Conservation (phyloP, 2,113 vertebrate species). For the Takifugu flavidus region DNA sequence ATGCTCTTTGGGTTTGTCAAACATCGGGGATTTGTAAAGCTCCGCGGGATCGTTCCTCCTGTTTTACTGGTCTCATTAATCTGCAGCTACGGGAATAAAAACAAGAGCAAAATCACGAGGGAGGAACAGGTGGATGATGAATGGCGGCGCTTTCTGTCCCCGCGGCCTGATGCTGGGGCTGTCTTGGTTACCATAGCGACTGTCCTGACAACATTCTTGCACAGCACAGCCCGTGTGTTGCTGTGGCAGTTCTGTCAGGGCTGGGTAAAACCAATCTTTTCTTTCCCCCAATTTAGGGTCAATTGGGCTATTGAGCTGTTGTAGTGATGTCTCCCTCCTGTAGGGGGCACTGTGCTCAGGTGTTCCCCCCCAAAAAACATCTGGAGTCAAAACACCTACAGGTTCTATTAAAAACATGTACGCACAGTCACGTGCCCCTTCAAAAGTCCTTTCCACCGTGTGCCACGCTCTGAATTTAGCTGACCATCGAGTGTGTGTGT, state of each 20-base stretch:
- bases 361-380: no score
- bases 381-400: no score
- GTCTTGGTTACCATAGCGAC: constrained; percentile 51
- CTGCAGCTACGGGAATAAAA: neutral
- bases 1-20: neutral
- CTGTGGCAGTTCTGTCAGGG: constrained; percentile 12
- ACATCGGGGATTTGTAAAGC: neutral
- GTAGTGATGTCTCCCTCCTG: no score
- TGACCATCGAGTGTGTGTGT: neutral
- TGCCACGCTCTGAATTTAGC: constrained; percentile 19
- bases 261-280: no score
- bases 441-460: constrained; percentile 33
- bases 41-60: neutral
- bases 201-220: constrained; percentile 49
- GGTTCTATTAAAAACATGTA: neutral
- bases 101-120: neutral
- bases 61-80: neutral
- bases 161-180: constrained; percentile 16
- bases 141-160: constrained; percentile 16
- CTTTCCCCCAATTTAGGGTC: no score
- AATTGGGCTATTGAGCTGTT: no score
- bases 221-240: neutral
- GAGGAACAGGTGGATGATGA: constrained; percentile 4
- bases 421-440: constrained; percentile 1
- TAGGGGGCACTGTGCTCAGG: no score